These are phyloP conservation scores for Lochmaea capreae DNA, from an alignment of 2,888 invertebrate genomes.

Conservation along the genomic window DNA sequence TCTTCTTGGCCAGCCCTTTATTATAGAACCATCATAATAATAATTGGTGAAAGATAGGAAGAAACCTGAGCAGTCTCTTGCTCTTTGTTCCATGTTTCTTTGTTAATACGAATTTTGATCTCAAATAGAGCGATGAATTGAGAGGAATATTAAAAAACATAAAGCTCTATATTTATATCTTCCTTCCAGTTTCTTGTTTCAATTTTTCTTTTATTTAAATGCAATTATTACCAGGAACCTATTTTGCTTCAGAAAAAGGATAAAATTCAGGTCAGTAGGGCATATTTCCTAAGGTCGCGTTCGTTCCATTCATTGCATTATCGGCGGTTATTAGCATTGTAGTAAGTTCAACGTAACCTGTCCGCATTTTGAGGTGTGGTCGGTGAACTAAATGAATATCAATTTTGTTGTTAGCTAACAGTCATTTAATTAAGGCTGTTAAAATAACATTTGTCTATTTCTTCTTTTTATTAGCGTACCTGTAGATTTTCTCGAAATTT, in stretches of 20 bases:
- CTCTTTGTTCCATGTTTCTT: too few species aligned
- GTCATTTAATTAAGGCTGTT: conserved; percentile 23
- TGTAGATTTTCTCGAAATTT: conserved; percentile 9
- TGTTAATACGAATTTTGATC: too few species aligned
- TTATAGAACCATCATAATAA: too few species aligned
- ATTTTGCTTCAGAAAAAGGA: background rate
- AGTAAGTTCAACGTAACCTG: conserved; percentile 33
- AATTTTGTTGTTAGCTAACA: conserved; percentile 28
- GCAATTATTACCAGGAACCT: background rate
- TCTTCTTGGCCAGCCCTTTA: too few species aligned
- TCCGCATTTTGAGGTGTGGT: conserved; percentile 26
- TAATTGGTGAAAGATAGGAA: too few species aligned
- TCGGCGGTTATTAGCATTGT: conserved; percentile 36
- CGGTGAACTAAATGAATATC: conserved; percentile 31
- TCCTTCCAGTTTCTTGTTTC: too few species aligned
- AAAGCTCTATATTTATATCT: too few species aligned
- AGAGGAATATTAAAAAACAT: too few species aligned
- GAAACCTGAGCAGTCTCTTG: too few species aligned
- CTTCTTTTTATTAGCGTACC: background rate
- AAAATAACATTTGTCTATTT: conserved; percentile 31
- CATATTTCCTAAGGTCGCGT: conserved; percentile 47
- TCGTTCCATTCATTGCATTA: conserved; percentile 38
- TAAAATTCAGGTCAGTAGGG: conserved; percentile 7
- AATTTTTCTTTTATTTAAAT: too few species aligned
- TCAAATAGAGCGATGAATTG: too few species aligned